Conservation (phyloP, 2,113 vertebrate genomes). For the Nannobrachium achirus region DNA sequence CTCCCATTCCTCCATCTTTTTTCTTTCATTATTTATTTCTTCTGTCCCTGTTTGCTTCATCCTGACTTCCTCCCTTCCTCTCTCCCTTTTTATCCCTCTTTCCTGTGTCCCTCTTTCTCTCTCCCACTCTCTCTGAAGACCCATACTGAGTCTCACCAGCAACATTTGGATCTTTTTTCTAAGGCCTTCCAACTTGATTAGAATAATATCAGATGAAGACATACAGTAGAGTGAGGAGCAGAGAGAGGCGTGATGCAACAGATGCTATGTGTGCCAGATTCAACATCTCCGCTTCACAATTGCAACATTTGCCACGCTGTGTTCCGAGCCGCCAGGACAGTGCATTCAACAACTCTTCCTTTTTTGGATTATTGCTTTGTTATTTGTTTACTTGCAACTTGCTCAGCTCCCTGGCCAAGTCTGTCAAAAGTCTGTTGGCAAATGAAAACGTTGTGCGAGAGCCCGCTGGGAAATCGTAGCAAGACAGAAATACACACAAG, state of each 20-base stretch:
- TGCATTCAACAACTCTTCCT: too few relatives aligned
- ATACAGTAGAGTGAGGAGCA: too few relatives aligned
- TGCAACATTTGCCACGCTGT: neutral
- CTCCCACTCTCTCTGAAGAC: neutral
- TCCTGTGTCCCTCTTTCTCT: neutral
- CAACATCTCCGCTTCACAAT: neutral
- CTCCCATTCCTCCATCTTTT: too few relatives aligned
- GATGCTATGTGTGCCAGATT: neutral
- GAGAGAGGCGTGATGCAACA: neutral
- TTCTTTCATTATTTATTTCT: too few relatives aligned
- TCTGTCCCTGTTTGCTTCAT: too few relatives aligned
- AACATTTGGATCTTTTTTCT: neutral
- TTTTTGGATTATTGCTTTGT: neutral
- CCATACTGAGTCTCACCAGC: neutral
- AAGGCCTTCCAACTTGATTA: neutral
- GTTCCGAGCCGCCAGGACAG: neutral
- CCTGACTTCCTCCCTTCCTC: neutral
- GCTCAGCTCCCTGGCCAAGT: constrained; percentile 18
- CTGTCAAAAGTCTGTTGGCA: constrained; percentile 17
- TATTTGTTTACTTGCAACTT: neutral
- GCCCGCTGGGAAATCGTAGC: constrained; percentile 44
- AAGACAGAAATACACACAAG: constrained; percentile 57
- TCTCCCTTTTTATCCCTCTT: neutral
- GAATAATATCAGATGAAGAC: neutral
- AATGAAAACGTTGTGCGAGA: constrained; percentile 36